Evolutionary conservation across 37 sponge, comb jelly and placozoan genomes (phyloP).

Genomic region (Mnemiopsis leidyi): DNA sequence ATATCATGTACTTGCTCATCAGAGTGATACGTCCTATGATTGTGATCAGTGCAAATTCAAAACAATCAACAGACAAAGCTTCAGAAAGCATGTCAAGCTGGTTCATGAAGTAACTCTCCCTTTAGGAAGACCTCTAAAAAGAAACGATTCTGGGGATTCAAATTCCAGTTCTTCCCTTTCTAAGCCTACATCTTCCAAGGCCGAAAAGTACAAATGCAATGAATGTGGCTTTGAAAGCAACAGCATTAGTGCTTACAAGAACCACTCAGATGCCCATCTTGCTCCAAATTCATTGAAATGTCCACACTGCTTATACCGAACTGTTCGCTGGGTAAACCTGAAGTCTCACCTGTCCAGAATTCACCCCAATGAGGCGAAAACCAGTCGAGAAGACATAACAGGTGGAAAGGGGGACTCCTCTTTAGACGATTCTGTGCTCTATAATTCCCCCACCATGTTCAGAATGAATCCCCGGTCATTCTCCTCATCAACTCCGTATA

Average conservation of each 20-base stretch:
- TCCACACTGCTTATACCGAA: conserved; percentile 6
- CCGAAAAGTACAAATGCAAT: neutral
- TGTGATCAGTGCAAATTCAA: conserved; percentile 43
- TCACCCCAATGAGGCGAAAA: neutral
- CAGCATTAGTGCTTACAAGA: conserved; percentile 26
- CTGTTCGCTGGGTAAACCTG: neutral
- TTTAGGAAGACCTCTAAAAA: neutral
- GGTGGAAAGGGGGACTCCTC: neutral
- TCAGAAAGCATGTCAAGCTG: neutral
- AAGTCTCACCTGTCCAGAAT: conserved; percentile 1
- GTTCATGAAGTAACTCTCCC: neutral
- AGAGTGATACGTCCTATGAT: conserved; percentile 18
- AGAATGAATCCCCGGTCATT: neutral
- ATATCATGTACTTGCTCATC: neutral
- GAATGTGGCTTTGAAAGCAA: conserved; percentile 43
- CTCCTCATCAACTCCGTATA: neutral
- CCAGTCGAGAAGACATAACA: neutral
- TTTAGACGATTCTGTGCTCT: neutral
- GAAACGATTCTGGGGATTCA: neutral
- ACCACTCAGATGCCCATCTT: conserved; percentile 27
- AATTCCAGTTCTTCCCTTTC: neutral
- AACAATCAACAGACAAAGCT: conserved; percentile 37
- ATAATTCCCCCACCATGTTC: neutral
- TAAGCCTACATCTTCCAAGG: neutral
- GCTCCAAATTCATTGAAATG: conserved; percentile 13